phyloP scores from a whole-genome alignment of 2,888 invertebrate genomes.

The Agapetus fuscipes region DNA sequence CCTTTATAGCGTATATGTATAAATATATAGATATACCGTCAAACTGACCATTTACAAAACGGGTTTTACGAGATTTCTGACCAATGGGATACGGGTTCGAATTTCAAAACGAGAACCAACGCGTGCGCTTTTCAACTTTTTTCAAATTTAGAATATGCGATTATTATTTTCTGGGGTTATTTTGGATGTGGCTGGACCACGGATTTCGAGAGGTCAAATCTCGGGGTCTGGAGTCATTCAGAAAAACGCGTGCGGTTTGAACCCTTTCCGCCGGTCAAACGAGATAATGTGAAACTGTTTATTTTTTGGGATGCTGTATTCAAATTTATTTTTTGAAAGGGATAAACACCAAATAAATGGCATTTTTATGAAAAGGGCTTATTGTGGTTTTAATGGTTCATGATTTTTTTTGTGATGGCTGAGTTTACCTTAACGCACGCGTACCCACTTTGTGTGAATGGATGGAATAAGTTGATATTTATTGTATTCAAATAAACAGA shows the following conservation, averaged over 20 bases:
- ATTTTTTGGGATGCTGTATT: constrained; percentile 14
- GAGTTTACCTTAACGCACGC: no score
- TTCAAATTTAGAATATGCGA: constrained; percentile 2
- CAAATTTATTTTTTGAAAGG: not conserved
- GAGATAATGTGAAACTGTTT: no score
- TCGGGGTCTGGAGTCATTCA: constrained; percentile 6
- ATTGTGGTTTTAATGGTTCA: constrained; percentile 10
- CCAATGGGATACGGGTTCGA: constrained; percentile 12
- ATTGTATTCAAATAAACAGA: no score
- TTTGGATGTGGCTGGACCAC: constrained; percentile 12
- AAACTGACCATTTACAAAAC: no score
- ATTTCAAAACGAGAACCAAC: constrained; percentile 11
- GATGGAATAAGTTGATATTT: no score
- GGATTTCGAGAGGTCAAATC: constrained; percentile 14
- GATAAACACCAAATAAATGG: no score
- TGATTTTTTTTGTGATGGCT: no score
- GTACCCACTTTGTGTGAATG: no score
- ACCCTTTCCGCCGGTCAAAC: no score
- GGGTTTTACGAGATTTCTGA: no score
- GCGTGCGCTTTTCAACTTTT: constrained; percentile 12
- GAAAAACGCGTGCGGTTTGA: constrained; percentile 12
- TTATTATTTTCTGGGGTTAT: constrained; percentile 4
- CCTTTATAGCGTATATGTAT: no score
- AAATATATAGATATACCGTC: no score
- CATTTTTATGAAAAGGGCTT: not conserved